Base-by-base conservation (phyloP, 1,140 invertebrate genomes). In the Micrasema minimum region DNA sequence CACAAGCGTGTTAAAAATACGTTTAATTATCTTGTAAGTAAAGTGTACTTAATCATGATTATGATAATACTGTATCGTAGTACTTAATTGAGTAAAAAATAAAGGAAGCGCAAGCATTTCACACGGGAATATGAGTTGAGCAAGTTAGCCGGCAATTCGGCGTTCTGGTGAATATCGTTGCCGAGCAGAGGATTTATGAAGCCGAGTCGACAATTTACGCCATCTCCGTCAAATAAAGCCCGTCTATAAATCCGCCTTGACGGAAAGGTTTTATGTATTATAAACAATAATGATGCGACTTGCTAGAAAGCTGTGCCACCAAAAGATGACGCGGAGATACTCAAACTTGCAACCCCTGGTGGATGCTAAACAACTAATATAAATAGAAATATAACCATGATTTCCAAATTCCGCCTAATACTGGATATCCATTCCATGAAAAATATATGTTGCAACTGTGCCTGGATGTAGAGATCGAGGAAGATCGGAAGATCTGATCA, bases 291-390 rank as follows among this genome's bases (percentile, higher is more conserved):
- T 31, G 26, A 22, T 22, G 12, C 51, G 51, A 2, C 20, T 31
- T 35, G 31, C 51, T 55, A 55, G 51, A 55, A 55, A 55, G 51
- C 51, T 37, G 51, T n/a, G 26, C 51, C 51, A 55, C 51, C 51
- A 55, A 55, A 31, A 55, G 51, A 23, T 23, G 26, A 23, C 2
- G 10, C 12, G 2, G 51, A 0, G 51, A 2, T 55, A n/a, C 51
- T 55, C 51, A 55, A 55, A 55, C 7, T 35, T 46, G 7, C 26
- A n/a, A 16, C 43, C 43, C 43, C 14, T 5, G 11, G 1, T n/a
- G 5, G 43, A n/a, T n/a, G n/a, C n/a, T n/a, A n/a, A n/a, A n/a
- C n/a, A n/a, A n/a, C n/a, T n/a, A n/a, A n/a, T n/a, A n/a, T n/a
- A n/a, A n/a, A n/a, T n/a, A n/a, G n/a, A n/a, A n/a, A n/a, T n/a